Evolutionary conservation across 1,140 invertebrate species (phyloP).

Genomic region (Thaumetopoea pityocampa): DNA sequence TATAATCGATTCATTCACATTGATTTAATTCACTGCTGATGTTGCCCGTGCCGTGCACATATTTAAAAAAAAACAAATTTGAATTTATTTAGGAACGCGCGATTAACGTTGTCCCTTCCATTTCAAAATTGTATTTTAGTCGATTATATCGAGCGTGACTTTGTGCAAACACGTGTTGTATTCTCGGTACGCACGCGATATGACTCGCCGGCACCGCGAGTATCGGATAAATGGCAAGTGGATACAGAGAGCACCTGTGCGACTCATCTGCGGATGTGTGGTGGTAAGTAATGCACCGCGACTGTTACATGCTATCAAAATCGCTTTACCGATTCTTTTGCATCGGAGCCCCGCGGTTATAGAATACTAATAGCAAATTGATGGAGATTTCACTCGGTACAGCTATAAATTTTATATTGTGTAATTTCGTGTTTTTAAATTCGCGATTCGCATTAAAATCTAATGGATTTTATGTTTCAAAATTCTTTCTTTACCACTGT

Average conservation of each 20-base stretch:
- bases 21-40: slow-evolving; percentile 16
- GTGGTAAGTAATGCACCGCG: slow-evolving; percentile 55
- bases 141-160: slow-evolving; percentile 4
- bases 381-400: background rate
- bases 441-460: background rate
- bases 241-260: slow-evolving; percentile 36
- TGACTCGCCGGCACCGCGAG: slow-evolving; percentile 45
- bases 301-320: slow-evolving; percentile 23
- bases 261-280: slow-evolving; percentile 29
- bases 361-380: slow-evolving; percentile 7
- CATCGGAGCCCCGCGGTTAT: slow-evolving; percentile 2
- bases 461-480: too few relatives aligned
- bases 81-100: slow-evolving; percentile 9
- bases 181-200: slow-evolving; percentile 27
- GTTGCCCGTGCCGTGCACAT: slow-evolving; percentile 8
- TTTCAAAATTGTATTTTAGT: background rate
- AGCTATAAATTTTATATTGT: background rate
- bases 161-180: slow-evolving; percentile 22
- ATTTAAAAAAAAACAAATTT: background rate
- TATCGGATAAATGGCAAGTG: slow-evolving; percentile 51
- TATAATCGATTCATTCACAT: slow-evolving; percentile 16
- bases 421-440: background rate
- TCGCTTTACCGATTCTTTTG: slow-evolving; percentile 14
- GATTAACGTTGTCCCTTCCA: background rate
- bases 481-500: too few relatives aligned